These are phyloP conservation scores for Spea hammondii DNA, from an alignment of 2,797 vertebrate genomes.

Conservation along the genomic window DNA sequence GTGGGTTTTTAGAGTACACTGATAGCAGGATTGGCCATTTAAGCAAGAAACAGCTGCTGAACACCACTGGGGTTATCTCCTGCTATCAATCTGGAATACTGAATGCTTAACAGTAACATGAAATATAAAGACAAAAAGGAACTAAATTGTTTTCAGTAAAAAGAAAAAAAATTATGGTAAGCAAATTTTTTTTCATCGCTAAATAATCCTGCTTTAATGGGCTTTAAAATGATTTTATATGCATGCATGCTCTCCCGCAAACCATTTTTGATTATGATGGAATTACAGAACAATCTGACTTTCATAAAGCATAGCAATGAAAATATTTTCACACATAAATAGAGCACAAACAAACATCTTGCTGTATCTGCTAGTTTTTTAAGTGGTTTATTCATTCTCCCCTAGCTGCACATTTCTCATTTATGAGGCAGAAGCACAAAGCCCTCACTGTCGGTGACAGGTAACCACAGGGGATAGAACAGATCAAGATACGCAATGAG, in stretches of 20 bases:
- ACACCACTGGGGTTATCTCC: neutral
- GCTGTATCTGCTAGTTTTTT: conserved; percentile 26
- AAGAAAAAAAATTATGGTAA: conserved; percentile 27
- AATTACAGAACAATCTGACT: conserved; percentile 42
- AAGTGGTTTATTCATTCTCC: conserved; percentile 39
- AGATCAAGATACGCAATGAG: conserved; percentile 47
- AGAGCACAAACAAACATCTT: conserved; percentile 32
- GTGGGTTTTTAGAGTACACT: neutral
- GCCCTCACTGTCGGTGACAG: conserved; percentile 44
- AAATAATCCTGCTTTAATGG: conserved; percentile 38
- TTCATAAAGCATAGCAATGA: conserved; percentile 33
- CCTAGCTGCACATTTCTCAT: conserved; percentile 37
- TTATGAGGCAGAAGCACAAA: conserved; percentile 36
- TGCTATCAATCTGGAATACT: neutral
- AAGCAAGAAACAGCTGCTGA: neutral
- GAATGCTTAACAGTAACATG: too few relatives aligned
- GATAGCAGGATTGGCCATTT: conserved; percentile 11
- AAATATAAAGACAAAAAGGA: too few relatives aligned
- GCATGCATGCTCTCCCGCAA: conserved; percentile 21
- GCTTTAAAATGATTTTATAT: conserved; percentile 30
- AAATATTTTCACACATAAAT: conserved; percentile 37
- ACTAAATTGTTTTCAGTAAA: conserved; percentile 23
- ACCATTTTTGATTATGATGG: conserved; percentile 45
- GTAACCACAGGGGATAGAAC: conserved; percentile 54
- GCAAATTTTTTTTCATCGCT: conserved; percentile 31